Evolutionary conservation across 92 coral and sea anemone species (phyloP).

Genomic region (Palythoa grandiflora): DNA sequence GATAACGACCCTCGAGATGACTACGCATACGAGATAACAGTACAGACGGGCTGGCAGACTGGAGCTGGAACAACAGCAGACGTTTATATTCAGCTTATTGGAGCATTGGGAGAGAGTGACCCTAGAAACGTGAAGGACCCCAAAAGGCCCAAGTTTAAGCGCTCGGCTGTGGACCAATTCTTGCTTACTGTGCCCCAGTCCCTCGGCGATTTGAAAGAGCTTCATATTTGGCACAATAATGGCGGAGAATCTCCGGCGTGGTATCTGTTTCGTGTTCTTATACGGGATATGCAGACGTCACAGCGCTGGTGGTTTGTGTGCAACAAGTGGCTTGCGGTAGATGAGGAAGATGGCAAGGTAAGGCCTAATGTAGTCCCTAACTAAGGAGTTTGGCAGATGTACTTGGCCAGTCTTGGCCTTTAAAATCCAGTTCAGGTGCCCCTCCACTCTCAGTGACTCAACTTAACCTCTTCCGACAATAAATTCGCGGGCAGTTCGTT

Average conservation of each 20-base stretch:
- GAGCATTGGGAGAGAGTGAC: slow-evolving; percentile 84
- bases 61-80: slow-evolving; percentile 88
- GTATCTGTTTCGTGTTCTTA: slow-evolving; percentile 84
- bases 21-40: slow-evolving; percentile 86
- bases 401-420: background rate
- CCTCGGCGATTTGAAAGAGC: slow-evolving; percentile 77
- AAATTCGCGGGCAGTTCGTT: too few species aligned
- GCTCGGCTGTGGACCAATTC: slow-evolving; percentile 85
- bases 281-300: slow-evolving; percentile 88
- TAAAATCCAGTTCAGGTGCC: background rate
- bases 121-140: slow-evolving; percentile 83
- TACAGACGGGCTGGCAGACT: slow-evolving; percentile 86
- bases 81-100: slow-evolving; percentile 79
- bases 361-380: background rate
- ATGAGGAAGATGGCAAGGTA: slow-evolving; percentile 90
- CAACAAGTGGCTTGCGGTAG: slow-evolving; percentile 93
- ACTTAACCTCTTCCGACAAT: too few species aligned
- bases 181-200: slow-evolving; percentile 87
- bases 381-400: background rate
- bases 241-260: slow-evolving; percentile 86
- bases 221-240: slow-evolving; percentile 95
- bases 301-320: slow-evolving; percentile 94
- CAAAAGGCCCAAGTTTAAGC: slow-evolving; percentile 71
- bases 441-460: too few species aligned
- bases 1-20: slow-evolving; percentile 93